These are phyloP conservation scores for Pampusana beccarii DNA, from an alignment of 2,113 vertebrate genomes.

Conservation along the genomic window DNA sequence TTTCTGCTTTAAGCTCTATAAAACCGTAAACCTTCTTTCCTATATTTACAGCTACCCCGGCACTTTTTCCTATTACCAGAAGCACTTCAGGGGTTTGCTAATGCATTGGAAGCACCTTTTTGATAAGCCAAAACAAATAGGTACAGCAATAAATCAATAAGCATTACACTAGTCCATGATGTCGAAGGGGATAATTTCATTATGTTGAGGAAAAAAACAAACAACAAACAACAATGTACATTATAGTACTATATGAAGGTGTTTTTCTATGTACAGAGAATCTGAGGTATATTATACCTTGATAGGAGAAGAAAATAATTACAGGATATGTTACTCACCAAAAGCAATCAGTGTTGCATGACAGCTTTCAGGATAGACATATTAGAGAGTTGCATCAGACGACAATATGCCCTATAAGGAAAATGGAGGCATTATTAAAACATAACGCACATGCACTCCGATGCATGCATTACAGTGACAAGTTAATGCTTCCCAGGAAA, in stretches of 20 bases:
- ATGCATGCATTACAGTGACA: not conserved
- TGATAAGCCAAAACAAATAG: not conserved
- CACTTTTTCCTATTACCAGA: conserved; percentile 1
- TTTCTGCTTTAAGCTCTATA: not conserved
- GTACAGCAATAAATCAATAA: conserved; percentile 41
- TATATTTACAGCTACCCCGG: not conserved
- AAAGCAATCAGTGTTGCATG: not conserved
- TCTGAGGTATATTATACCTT: not conserved
- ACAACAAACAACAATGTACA: not conserved
- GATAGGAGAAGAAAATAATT: conserved; percentile 1
- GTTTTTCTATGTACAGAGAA: not conserved
- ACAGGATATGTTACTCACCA: not conserved
- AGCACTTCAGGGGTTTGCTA: not conserved
- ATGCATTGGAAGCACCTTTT: conserved; percentile 34
- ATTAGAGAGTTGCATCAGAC: not conserved
- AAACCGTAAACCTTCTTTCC: not conserved
- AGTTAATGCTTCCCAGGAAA: not conserved
- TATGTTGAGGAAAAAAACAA: not conserved
- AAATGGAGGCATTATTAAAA: not conserved
- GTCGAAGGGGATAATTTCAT: not conserved
- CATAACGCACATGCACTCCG: not conserved
- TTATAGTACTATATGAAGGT: not conserved
- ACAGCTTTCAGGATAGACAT: not conserved
- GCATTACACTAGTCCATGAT: not conserved
- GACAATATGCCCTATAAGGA: not conserved